phyloP scores from a whole-genome alignment of 2,113 vertebrate species.

The Nothoprocta perdicaria region DNA sequence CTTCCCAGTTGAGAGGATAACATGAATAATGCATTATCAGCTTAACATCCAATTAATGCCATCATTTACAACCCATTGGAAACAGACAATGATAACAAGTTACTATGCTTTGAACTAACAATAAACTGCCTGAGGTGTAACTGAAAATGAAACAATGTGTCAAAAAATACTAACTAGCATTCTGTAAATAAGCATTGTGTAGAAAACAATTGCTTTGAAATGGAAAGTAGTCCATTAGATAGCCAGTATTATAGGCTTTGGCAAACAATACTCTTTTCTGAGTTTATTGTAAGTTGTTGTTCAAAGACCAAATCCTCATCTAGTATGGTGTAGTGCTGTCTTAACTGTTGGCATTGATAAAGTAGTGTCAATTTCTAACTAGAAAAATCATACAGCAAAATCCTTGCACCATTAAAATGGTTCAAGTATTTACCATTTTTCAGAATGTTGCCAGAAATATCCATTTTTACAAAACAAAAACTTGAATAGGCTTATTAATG shows the following conservation, averaged over 20 bases:
- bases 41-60: conserved; percentile 17
- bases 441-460: not conserved
- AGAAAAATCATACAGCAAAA: not conserved
- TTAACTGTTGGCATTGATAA: not conserved
- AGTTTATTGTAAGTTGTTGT: not conserved
- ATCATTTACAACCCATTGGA: not conserved
- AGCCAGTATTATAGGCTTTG: not conserved
- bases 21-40: conserved; percentile 8
- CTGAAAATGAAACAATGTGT: not conserved
- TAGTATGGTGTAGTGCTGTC: not conserved
- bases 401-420: not conserved
- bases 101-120: not conserved
- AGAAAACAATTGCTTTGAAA: not conserved
- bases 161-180: not conserved
- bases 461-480: not conserved
- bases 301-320: not conserved
- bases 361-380: not conserved
- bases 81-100: conserved; percentile 9
- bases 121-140: not conserved
- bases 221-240: not conserved
- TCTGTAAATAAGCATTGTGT: not conserved
- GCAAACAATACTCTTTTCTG: not conserved
- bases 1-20: not conserved
- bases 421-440: not conserved
- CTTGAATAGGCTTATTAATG: not conserved